A percentile compares a stretch with the other conserved stretches of the same genome.
Evolutionary conservation across 2,888 invertebrate genomes (phyloP).

Genomic region (Tetragonula carbonaria): DNA sequence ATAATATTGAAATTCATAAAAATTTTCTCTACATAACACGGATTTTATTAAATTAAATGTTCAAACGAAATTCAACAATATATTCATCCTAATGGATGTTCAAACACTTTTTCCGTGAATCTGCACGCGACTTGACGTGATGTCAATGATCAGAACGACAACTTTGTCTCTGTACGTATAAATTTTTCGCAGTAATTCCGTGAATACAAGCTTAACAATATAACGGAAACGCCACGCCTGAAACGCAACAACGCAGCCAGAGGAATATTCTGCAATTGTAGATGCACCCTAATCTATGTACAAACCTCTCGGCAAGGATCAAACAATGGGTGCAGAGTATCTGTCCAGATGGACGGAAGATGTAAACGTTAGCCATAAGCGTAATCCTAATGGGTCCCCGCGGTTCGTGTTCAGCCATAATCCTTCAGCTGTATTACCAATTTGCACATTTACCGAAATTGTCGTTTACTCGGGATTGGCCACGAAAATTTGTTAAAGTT

Average conservation of each 20-base stretch:
- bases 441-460: slow-evolving; percentile 52
- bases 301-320: slow-evolving; percentile 9
- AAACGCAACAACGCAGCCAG: slow-evolving; percentile 19
- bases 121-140: background rate
- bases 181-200: background rate
- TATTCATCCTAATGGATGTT: too few species aligned
- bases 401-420: slow-evolving; percentile 56
- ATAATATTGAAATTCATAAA: too few species aligned
- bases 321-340: slow-evolving; percentile 28
- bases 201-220: background rate
- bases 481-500: background rate
- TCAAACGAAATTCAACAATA: too few species aligned
- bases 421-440: slow-evolving; percentile 66
- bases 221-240: background rate
- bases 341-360: slow-evolving; percentile 40
- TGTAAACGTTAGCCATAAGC: slow-evolving; percentile 52
- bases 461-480: background rate
- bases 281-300: slow-evolving; percentile 30
- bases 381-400: slow-evolving; percentile 41
- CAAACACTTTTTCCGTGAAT: background rate
- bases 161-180: background rate
- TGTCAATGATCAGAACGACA: background rate
- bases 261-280: slow-evolving; percentile 21
- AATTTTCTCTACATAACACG: too few species aligned
- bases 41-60: too few species aligned